Percentiles rank a stretch among this genome's conserved stretches.
These are phyloP conservation scores for Nibea coibor DNA, from an alignment of 2,113 vertebrate species.

Conservation along the genomic window DNA sequence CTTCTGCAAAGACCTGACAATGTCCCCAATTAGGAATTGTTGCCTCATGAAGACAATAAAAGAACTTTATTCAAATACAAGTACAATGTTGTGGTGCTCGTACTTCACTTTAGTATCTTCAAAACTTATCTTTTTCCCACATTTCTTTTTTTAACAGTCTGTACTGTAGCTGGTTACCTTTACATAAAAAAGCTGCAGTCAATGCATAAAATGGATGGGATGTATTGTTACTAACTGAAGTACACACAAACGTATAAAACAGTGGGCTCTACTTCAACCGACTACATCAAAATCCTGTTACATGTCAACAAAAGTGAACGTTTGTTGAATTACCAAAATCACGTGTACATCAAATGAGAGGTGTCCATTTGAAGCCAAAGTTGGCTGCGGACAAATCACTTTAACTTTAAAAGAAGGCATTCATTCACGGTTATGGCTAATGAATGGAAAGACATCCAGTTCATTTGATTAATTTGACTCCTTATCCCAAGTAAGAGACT, in stretches of 20 bases:
- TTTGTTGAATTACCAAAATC: too few relatives aligned
- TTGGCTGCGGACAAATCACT: too few relatives aligned
- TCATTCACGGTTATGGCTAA: not conserved
- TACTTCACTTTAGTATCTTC: not conserved
- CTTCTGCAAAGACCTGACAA: too few relatives aligned
- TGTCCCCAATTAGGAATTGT: too few relatives aligned
- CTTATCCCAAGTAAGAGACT: not conserved
- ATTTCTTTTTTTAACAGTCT: not conserved
- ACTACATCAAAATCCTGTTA: too few relatives aligned
- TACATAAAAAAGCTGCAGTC: not conserved
- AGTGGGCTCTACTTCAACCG: too few relatives aligned
- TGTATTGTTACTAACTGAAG: not conserved
- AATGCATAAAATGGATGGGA: not conserved
- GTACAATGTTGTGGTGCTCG: not conserved
- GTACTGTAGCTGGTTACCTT: too few relatives aligned
- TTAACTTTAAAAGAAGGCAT: too few relatives aligned
- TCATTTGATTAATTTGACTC: slow-evolving; percentile 1
- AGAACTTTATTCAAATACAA: not conserved
- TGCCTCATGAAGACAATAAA: not conserved
- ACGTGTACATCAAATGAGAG: too few relatives aligned
- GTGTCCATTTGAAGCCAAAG: not conserved
- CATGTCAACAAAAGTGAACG: too few relatives aligned
- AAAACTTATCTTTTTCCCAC: not conserved
- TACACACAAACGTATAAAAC: not conserved
- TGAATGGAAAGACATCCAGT: not conserved